These are phyloP conservation scores for Orchesella flavescens DNA, from an alignment of 2,888 invertebrate species.

Conservation along the genomic window DNA sequence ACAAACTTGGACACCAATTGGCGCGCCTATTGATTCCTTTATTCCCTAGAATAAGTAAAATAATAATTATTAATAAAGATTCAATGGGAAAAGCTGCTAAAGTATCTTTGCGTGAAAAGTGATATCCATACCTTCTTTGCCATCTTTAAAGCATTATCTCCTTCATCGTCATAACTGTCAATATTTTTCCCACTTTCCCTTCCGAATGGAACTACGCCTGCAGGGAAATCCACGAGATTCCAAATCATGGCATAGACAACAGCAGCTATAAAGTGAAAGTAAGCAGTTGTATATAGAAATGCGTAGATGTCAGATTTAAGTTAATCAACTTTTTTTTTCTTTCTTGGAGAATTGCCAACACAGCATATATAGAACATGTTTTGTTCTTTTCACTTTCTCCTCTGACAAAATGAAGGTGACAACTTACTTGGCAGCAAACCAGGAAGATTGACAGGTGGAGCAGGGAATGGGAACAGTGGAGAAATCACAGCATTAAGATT, in stretches of 20 bases:
- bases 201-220: conserved; percentile 52
- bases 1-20: conserved; percentile 69
- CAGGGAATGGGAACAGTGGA: conserved; percentile 69
- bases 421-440: conserved; percentile 69
- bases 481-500: conserved; percentile 68
- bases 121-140: conserved; percentile 52
- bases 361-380: conserved; percentile 2
- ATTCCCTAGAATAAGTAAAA: conserved; percentile 57
- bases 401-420: conserved; percentile 12
- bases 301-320: neutral
- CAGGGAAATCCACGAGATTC: conserved; percentile 53
- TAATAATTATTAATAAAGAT: neutral
- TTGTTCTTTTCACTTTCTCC: conserved; percentile 1
- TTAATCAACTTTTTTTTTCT: conserved; percentile 28
- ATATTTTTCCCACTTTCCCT: conserved; percentile 45
- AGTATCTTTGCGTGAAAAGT: neutral
- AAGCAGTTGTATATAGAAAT: neutral
- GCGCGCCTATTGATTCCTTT: conserved; percentile 68
- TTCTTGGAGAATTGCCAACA: no score
- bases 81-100: neutral
- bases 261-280: conserved; percentile 30
- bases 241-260: conserved; percentile 41
- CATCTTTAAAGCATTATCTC: conserved; percentile 50
- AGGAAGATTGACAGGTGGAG: conserved; percentile 66
- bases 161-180: conserved; percentile 48